Conservation (phyloP, 2,888 invertebrate genomes). For the Minunthozetes semirufus region DNA sequence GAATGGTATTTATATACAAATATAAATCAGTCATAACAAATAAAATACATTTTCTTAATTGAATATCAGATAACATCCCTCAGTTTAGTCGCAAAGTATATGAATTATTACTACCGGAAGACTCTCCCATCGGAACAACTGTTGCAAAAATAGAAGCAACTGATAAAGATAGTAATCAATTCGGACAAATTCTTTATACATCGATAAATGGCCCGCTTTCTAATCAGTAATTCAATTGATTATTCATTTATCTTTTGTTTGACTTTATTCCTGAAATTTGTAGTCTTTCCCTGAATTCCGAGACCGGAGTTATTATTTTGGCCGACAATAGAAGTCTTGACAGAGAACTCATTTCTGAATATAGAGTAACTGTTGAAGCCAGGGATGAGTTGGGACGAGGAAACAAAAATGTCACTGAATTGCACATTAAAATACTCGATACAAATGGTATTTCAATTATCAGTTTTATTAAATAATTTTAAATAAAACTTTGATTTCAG, state of each 20-base stretch:
- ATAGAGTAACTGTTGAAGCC: conserved; percentile 45
- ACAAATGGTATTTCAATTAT: conserved; percentile 26
- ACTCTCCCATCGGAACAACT: conserved; percentile 47
- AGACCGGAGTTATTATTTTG: conserved; percentile 43
- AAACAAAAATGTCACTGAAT: conserved; percentile 39
- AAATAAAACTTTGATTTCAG: conserved; percentile 37
- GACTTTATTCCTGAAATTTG: background rate
- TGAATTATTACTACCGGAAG: conserved; percentile 47
- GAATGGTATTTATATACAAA: conserved; percentile 44
- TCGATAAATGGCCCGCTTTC: conserved; percentile 42
- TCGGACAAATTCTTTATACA: conserved; percentile 41
- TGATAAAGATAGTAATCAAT: conserved; percentile 41
- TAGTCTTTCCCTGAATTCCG: conserved; percentile 39
- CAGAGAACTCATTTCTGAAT: conserved; percentile 42
- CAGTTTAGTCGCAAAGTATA: conserved; percentile 45
- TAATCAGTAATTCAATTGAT: conserved; percentile 36
- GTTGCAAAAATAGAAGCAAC: conserved; percentile 46
- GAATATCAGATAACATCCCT: conserved; percentile 46
- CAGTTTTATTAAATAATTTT: background rate
- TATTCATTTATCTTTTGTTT: background rate
- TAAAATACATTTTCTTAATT: background rate
- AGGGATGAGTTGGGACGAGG: conserved; percentile 45
- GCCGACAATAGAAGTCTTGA: conserved; percentile 46
- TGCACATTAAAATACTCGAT: conserved; percentile 39
- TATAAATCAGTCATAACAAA: background rate